These are phyloP conservation scores for Zaprionus camerounensis DNA, from an alignment of 1,140 invertebrate species.

Conservation along the genomic window DNA sequence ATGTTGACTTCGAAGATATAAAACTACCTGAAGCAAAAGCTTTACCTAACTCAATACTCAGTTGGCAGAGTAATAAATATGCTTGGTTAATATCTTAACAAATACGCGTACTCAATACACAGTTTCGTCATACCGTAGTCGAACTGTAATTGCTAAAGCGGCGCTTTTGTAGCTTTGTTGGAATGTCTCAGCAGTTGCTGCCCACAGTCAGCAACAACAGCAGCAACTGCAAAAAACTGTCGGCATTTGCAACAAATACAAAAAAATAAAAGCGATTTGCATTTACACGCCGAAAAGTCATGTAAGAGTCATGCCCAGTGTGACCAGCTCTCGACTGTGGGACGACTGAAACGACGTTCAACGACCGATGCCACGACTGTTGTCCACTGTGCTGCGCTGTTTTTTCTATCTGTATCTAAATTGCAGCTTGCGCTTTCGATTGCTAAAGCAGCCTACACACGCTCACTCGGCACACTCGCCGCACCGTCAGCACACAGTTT, in stretches of 20 bases:
- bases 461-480: slow-evolving; percentile 22
- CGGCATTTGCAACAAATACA: slow-evolving; percentile 49
- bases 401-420: slow-evolving; percentile 19
- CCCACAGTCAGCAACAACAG: slow-evolving; percentile 51
- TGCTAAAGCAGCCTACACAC: slow-evolving; percentile 38
- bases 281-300: slow-evolving; percentile 74
- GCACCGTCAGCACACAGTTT: slow-evolving; percentile 46
- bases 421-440: slow-evolving; percentile 10
- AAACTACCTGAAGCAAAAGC: background rate
- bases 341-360: slow-evolving; percentile 52
- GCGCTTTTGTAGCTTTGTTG: slow-evolving; percentile 24
- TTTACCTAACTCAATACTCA: background rate
- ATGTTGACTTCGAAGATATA: background rate
- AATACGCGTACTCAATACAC: background rate
- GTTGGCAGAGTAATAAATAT: background rate
- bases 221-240: slow-evolving; percentile 32
- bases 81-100: background rate
- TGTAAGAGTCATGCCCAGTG: slow-evolving; percentile 63
- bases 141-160: slow-evolving; percentile 50
- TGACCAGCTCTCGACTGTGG: slow-evolving; percentile 45
- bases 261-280: slow-evolving; percentile 52
- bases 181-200: slow-evolving; percentile 27
- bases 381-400: background rate
- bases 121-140: slow-evolving; percentile 4
- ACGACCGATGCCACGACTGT: background rate